Percentiles rank a stretch among this genome's conserved stretches.
These are phyloP conservation scores for Lasioglossum figueresi DNA, from an alignment of 2,888 invertebrate genomes.

Conservation along the genomic window DNA sequence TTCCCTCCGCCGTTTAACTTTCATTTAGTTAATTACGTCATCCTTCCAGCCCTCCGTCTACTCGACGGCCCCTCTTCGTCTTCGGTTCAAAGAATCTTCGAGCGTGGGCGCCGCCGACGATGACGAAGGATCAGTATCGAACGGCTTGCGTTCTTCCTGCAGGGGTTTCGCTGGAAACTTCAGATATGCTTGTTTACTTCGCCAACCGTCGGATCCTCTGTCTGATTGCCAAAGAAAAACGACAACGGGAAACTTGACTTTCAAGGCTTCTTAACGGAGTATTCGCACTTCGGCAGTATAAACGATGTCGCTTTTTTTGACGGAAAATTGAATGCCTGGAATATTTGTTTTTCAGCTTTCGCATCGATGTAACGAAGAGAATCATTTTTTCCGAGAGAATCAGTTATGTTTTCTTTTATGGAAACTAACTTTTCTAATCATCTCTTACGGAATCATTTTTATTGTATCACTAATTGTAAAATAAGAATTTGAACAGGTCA, in stretches of 20 bases:
- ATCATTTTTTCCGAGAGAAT: too few species aligned
- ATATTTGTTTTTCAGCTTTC: neutral
- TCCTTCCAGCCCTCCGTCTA: neutral
- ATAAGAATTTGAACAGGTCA: too few species aligned
- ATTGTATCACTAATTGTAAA: too few species aligned
- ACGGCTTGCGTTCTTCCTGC: neutral
- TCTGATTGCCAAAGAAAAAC: slow-evolving; percentile 16
- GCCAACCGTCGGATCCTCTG: slow-evolving; percentile 1
- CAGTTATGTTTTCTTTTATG: too few species aligned
- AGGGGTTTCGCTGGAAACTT: neutral
- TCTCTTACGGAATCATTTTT: too few species aligned
- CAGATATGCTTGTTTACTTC: slow-evolving; percentile 9
- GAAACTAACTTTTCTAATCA: too few species aligned
- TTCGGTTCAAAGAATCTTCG: neutral
- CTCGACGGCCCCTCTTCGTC: neutral
- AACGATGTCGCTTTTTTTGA: neutral
- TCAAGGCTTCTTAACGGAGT: slow-evolving; percentile 3
- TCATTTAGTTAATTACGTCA: slow-evolving; percentile 37
- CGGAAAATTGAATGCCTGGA: neutral
- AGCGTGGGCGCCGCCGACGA: neutral
- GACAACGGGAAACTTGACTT: slow-evolving; percentile 17
- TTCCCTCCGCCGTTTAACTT: slow-evolving; percentile 28
- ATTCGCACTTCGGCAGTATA: neutral
- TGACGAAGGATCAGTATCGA: slow-evolving; percentile 13
- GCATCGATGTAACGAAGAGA: neutral